Base-by-base conservation (phyloP, 2,113 vertebrate genomes). In the Oxyruncus cristatus region DNA sequence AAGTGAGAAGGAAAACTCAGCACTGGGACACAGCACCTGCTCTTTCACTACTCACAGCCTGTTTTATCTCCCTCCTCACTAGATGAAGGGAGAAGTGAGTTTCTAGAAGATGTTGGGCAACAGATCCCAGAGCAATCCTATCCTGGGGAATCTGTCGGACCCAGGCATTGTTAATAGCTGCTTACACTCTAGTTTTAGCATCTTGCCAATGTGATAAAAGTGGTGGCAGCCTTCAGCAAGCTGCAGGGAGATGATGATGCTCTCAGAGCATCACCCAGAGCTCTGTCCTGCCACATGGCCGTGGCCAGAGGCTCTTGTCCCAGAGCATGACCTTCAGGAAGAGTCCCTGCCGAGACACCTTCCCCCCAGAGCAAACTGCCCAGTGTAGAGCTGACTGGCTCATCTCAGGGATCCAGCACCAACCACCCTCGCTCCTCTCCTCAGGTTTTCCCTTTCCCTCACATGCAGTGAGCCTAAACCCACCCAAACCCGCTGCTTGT, bases 111-210 rank as follows among this genome's bases (percentile, higher is more conserved):
- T 26, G 14, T 13, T 32, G 35, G 39, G 23, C 7, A 28, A 16
- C 67, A 65, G 4, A 24, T 12, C 55, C 24, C 74, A 2, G 21
- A 20, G 56, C 2, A 4, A 1, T 26, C 9, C 8, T 1, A 55
- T 56, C 28, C 55, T 35, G 21, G 50, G 30, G 30, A 30, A 3
- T 14, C 24, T 37, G 44, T 35, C 46, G 61, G 14, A 3, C 23
- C 11, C 65, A 41, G 41, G 58, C 39, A 5, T 35, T 17, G 1
- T 2, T 4, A 1, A 23, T 19, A 68, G 21, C 5, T 26, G 0
- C 9, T 30, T 20, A 14, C 8, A 5, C 46, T 19, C 50, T 35
- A 30, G 16, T 2, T 33, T 30, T 33, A 52, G 35, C 26, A 35
- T 5, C 46, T 5, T 39, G 7, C 16, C 47, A 7, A 1, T 3